Conservation (phyloP, 2,888 invertebrate species). For the Heliconius aoede region DNA sequence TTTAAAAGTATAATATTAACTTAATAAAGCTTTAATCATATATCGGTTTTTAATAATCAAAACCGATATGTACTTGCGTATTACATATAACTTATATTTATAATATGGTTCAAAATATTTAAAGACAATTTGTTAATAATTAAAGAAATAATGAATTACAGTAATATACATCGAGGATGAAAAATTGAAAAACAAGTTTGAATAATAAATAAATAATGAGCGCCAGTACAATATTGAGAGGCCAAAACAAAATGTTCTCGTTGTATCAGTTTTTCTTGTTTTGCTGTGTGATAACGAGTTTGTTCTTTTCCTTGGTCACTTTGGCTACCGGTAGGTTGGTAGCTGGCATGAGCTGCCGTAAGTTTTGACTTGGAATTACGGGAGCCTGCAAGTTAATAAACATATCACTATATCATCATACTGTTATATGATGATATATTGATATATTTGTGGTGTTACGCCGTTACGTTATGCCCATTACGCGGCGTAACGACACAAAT, state of each 20-base stretch:
- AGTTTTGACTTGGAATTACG: conserved; percentile 86
- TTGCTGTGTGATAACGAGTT: conserved; percentile 90
- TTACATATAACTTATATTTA: neutral
- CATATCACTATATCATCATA: no score
- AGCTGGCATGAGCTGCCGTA: conserved; percentile 87
- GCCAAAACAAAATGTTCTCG: conserved; percentile 42
- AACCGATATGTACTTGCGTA: neutral
- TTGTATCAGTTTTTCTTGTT: conserved; percentile 78
- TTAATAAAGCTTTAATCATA: neutral
- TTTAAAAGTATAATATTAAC: neutral
- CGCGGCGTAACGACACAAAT: no score
- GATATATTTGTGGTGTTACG: no score
- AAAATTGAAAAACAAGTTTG: conserved; percentile 15
- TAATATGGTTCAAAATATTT: neutral
- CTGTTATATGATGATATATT: no score
- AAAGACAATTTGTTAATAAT: neutral
- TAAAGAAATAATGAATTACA: neutral
- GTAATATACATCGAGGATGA: neutral
- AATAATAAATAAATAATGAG: conserved; percentile 36
- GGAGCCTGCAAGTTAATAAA: conserved; percentile 68
- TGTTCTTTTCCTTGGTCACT: conserved; percentile 92
- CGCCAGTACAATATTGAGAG: conserved; percentile 40
- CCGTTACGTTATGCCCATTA: no score
- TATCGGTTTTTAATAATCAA: neutral
- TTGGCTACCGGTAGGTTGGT: conserved; percentile 87